Evolutionary conservation across 2,888 invertebrate genomes (phyloP).

Genomic region (Drosophila percnosoma): DNA sequence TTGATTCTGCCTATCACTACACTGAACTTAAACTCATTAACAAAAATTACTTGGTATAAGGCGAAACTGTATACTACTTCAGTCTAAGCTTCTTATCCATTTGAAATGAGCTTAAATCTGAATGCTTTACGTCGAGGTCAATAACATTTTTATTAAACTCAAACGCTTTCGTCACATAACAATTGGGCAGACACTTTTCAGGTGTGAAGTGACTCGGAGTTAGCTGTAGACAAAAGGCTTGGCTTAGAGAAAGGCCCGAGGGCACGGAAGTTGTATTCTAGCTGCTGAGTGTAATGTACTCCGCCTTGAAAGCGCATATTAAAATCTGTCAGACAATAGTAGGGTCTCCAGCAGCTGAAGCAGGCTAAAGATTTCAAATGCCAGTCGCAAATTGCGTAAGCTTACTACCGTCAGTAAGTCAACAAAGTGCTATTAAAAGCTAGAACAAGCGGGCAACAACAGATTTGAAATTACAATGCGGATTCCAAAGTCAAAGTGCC

Average conservation of each 20-base stretch:
- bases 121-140: slow-evolving; percentile 40
- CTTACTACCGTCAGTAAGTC: slow-evolving; percentile 47
- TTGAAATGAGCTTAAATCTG: not conserved
- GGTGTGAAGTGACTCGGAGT: slow-evolving; percentile 26
- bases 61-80: too few species aligned
- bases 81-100: not conserved
- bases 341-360: slow-evolving; percentile 1
- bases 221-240: slow-evolving; percentile 26
- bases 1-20: not conserved
- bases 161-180: slow-evolving; percentile 22
- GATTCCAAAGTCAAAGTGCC: slow-evolving; percentile 14
- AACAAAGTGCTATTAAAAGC: slow-evolving; percentile 46
- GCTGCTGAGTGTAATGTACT: slow-evolving; percentile 18
- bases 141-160: slow-evolving; percentile 48
- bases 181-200: slow-evolving; percentile 41
- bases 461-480: slow-evolving; percentile 44
- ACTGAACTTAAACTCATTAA: not conserved
- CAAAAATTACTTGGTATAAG: not conserved
- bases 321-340: slow-evolving; percentile 35
- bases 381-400: slow-evolving; percentile 19
- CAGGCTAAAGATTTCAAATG: slow-evolving; percentile 22
- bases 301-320: slow-evolving; percentile 31
- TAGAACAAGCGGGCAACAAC: slow-evolving; percentile 9
- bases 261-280: slow-evolving; percentile 30
- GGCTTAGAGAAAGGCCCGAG: slow-evolving; percentile 6